Percentiles rank a stretch among this genome's conserved stretches.
Conservation (phyloP, 1,140 invertebrate genomes). For the Drosophila athabasca region DNA sequence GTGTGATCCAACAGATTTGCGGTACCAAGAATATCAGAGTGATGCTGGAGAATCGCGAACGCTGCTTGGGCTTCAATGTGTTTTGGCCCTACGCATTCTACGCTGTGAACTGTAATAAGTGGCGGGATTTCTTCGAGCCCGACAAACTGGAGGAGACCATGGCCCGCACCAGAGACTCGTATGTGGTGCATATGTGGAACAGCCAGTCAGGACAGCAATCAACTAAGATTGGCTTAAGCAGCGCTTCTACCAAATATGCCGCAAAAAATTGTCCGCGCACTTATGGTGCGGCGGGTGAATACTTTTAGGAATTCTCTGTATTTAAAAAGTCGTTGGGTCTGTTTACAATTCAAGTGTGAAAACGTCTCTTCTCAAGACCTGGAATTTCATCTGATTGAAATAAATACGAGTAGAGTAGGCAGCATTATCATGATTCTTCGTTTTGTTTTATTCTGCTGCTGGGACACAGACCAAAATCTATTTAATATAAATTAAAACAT, state of each 20-base stretch:
- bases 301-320: too few relatives aligned
- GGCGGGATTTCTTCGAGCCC: constrained; percentile 86
- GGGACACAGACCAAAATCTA: constrained; percentile 31
- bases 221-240: constrained; percentile 84
- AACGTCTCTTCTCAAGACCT: too few relatives aligned
- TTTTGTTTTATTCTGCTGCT: constrained; percentile 25
- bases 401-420: neutral
- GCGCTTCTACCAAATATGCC: constrained; percentile 86
- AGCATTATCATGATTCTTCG: constrained; percentile 2
- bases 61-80: constrained; percentile 87
- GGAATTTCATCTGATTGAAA: too few relatives aligned
- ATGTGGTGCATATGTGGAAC: constrained; percentile 89
- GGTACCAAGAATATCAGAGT: constrained; percentile 84
- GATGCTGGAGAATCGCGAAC: constrained; percentile 84
- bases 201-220: constrained; percentile 85
- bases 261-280: constrained; percentile 86
- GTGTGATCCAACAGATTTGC: constrained; percentile 86
- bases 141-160: constrained; percentile 84
- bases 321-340: too few relatives aligned
- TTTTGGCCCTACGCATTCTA: constrained; percentile 87
- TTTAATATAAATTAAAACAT: constrained; percentile 31
- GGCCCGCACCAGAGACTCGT: constrained; percentile 84
- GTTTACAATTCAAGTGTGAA: too few relatives aligned
- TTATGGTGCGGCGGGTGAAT: constrained; percentile 68
- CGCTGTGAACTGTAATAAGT: constrained; percentile 86